Evolutionary conservation across 2,797 vertebrate genomes (phyloP), one percentile per base, ranked within the genome.

Genomic region (Taeniopygia guttata): DNA sequence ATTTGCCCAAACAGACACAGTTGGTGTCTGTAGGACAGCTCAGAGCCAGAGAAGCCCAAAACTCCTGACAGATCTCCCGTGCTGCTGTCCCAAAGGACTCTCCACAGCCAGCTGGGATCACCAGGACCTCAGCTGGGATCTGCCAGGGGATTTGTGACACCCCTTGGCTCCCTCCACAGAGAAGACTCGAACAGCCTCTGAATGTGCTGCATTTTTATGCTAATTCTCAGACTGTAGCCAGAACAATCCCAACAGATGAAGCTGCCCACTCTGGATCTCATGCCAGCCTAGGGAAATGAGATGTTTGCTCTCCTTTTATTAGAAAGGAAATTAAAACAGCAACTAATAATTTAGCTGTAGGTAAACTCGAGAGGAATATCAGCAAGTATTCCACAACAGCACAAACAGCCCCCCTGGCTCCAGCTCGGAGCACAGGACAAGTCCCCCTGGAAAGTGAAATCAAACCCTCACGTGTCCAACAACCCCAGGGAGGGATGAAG

Each of bases 261-360:
- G 90, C 84, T 70, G 86, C 91, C 86, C 90, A 43, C 91, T 85
- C 88, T 48, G 15, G 22, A 76, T 63, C 74, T 14, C 29, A 14
- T 63, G 88, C 70, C 93, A 93, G 76, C 9, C 73, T 8, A 7
- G 32, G 42, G 54, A 73, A 86, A 94, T 85, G 81, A 95, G 87
- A 81, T 92, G 91, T 88, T 92, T 95, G 86, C 72, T 94, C 83
- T 72, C 30, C 84, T 87, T 80, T 66, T 75, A 56, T 92, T 29
- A 81, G 43, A 58, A 72, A 86, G 89, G 78, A 86, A 96, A 95
- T 96, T 89, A 83, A 94, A 96, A 18, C 81, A 56, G 81, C 69
- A 90, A 86, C 87, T 87, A 83, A 87, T 87, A 29, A 96, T 94
- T 93, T 34, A 30, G 86, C 73, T 79, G 89, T n/a, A 91, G 89